Base-by-base conservation (phyloP, 37 sponge, comb jelly and placozoan genomes). In the Oscarella lobularis region DNA sequence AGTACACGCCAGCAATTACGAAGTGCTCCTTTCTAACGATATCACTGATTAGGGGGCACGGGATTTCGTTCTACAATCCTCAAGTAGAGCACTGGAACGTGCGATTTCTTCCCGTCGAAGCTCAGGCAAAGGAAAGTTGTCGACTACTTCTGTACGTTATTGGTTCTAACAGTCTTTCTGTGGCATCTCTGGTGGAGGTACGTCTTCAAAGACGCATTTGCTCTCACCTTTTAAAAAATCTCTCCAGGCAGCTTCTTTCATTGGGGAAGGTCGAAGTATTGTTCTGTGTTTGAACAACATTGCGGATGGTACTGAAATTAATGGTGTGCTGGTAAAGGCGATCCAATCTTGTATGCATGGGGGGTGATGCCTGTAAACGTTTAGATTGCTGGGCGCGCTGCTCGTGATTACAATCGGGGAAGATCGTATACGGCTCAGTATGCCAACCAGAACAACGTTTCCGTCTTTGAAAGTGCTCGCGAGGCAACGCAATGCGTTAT, bases 341-440 rank as follows among this genome's bases (percentile, higher is more conserved):
- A 29, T 31, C n/a, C 41, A 71, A 5, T 20, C 27, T 33, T 31
- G 9, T 76, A 6, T 14, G 2, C 31, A 9, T 79, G 31, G 36
- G 85, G 87, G 60, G n/a, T n/a, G n/a, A n/a, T n/a, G n/a, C n/a
- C n/a, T n/a, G n/a, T n/a, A n/a, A n/a, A n/a, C n/a, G n/a, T n/a
- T n/a, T n/a, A n/a, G n/a, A n/a, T 91, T 36, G 72, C 73, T 14
- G 38, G n/a, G 31, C 66, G 66, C 34, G 89, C 86, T 29, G 41
- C 85, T 36, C 78, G 77, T 39, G 93, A 92, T 40, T 92, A 92
- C 73, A 92, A 92, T 72, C 76, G 93, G 4, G 93, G 83, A 0
- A 67, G 93, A 1, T 67, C 84, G 2, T 92, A 92, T 77, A 75
- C 88, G 3, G 37, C 77, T 30, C 76, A 73, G 55, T 74, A 81